A percentile compares a stretch with the other conserved stretches of the same genome.
phyloP scores from a whole-genome alignment of 2,888 invertebrate species.

The Cryptus viduatorius region DNA sequence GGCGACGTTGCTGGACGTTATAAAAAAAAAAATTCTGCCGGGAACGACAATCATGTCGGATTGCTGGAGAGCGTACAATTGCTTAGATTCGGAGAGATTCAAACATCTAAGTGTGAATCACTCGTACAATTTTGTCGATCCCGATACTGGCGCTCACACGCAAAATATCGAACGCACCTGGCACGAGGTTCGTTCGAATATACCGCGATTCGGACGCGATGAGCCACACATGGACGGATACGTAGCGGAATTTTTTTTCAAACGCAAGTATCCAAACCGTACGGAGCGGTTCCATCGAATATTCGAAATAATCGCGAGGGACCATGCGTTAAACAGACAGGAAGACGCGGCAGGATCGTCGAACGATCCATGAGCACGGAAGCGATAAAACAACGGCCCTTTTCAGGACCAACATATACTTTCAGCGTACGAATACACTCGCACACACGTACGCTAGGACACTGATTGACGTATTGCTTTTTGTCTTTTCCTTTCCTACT shows the following conservation, averaged over 20 bases:
- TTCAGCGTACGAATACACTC: too few species aligned
- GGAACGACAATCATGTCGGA: conserved; percentile 73
- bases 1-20: conserved; percentile 65
- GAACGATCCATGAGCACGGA: too few species aligned
- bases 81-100: conserved; percentile 67
- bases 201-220: conserved; percentile 60
- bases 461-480: too few species aligned
- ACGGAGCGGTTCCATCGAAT: not conserved
- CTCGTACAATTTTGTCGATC: conserved; percentile 50
- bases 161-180: conserved; percentile 71
- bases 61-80: conserved; percentile 74
- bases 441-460: too few species aligned
- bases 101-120: conserved; percentile 72
- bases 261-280: conserved; percentile 28
- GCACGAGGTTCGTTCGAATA: conserved; percentile 60
- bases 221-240: conserved; percentile 46
- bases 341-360: too few species aligned
- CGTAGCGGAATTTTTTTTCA: conserved; percentile 44
- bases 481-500: too few species aligned
- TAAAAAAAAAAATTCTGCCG: conserved; percentile 69
- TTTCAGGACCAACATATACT: too few species aligned
- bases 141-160: conserved; percentile 70
- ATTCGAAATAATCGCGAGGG: not conserved
- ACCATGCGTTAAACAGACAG: too few species aligned
- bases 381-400: too few species aligned